Evolutionary conservation across 2,113 vertebrate species (phyloP), one percentile per base, ranked within the genome.

Genomic region (Gavia stellata): DNA sequence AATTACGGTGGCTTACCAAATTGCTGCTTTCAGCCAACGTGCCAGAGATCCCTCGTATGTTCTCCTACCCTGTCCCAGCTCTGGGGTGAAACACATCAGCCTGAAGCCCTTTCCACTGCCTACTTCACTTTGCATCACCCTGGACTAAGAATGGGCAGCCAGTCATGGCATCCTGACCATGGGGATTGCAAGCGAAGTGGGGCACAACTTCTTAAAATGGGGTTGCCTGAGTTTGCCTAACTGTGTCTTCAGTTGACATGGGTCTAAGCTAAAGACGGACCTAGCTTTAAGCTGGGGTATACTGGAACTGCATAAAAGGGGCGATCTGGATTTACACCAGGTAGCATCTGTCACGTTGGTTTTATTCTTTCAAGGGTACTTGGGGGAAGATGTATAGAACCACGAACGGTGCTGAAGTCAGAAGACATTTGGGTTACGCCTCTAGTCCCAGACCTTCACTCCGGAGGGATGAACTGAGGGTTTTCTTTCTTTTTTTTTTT

Each of bases 151-250:
- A 66, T 0, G 7, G 29, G 33, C 34, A 78, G 31, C 9, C 0
- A 0, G n/a, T 36, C 34, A 28, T 0, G 3, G 21, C 0, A 0
- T 47, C 17, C 44, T 7, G 36, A 18, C 40, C 63, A 4, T 0
- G 0, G 50, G 47, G 13, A 38, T 6, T 34, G 28, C 44, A 50
- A 38, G 7, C 3, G 9, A 88, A 67, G 8, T 8, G 33, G 47
- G 52, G 29, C 47, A 88, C 1, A 38, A 26, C 20, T 50, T 34
- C 47, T 75, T 50, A 26, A 47, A 45, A 50, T 0, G 3, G 9
- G 36, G 9, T 45, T 90, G 55, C 12, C 44, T 29, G 2, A 0
- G 0, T 34, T 52, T 55, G 26, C 15, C 20, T 50, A 10, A 31
- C 2, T 0, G 3, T 8, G 2, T 10, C 55, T 90, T 61, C 42